These are phyloP conservation scores for Sialia sialis DNA, from an alignment of 2,113 vertebrate species.

Conservation along the genomic window DNA sequence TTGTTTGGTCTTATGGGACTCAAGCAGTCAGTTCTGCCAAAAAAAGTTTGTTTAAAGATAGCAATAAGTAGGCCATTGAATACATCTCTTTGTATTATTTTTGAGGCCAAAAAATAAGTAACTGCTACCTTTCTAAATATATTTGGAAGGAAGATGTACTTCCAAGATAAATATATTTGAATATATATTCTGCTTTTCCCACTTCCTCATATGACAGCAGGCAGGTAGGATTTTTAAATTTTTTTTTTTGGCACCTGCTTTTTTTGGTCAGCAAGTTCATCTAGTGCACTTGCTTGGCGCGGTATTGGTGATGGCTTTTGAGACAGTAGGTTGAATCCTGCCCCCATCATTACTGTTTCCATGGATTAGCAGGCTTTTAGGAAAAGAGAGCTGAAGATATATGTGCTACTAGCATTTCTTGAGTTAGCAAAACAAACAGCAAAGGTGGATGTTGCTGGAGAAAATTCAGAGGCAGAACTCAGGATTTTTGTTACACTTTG, in stretches of 20 bases:
- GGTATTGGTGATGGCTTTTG: not conserved
- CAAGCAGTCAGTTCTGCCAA: not conserved
- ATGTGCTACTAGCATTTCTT: not conserved
- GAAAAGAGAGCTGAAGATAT: not conserved
- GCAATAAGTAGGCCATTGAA: not conserved
- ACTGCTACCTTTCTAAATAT: not conserved
- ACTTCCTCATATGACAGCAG: not conserved
- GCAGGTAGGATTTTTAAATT: not conserved
- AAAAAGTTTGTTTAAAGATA: not conserved
- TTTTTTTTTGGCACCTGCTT: not conserved
- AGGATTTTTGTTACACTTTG: not conserved
- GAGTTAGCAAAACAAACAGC: not conserved
- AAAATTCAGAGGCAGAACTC: not conserved
- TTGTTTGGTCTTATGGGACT: not conserved
- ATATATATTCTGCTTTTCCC: not conserved
- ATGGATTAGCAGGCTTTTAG: not conserved
- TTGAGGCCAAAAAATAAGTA: not conserved
- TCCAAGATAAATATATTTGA: not conserved
- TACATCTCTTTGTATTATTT: not conserved
- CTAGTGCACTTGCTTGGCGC: not conserved
- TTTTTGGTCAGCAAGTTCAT: not conserved
- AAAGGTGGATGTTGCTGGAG: not conserved
- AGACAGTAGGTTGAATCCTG: not conserved
- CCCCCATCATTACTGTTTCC: not conserved
- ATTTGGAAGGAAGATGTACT: no score